phyloP scores from a whole-genome alignment of 2,797 vertebrate genomes.

The Parambassis ranga region DNA sequence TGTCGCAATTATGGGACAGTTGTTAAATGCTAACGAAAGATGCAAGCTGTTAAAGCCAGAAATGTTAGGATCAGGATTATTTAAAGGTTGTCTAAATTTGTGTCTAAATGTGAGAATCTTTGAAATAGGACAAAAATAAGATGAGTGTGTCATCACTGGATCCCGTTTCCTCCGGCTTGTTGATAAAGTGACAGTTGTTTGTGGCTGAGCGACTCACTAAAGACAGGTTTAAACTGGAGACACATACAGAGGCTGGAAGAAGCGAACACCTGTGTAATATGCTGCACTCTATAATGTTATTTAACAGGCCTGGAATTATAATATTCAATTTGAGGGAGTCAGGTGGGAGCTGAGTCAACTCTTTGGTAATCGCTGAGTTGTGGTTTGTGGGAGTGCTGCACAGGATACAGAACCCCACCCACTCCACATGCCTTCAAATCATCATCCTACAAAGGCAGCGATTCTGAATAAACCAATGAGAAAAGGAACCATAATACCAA shows the following conservation, averaged over 20 bases:
- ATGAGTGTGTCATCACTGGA: too few species aligned
- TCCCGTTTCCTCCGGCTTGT: too few species aligned
- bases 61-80: too few species aligned
- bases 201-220: background rate
- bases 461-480: conserved; percentile 2
- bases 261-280: conserved; percentile 19
- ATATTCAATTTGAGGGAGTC: conserved; percentile 5
- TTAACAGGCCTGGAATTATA: background rate
- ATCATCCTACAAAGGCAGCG: background rate
- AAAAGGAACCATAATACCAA: background rate
- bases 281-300: background rate
- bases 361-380: conserved; percentile 16
- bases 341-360: conserved; percentile 18
- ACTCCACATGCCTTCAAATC: conserved; percentile 11
- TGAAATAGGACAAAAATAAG: too few species aligned
- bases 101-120: too few species aligned
- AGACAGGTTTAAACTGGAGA: background rate
- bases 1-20: too few species aligned
- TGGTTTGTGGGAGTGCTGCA: conserved; percentile 27
- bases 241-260: background rate
- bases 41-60: too few species aligned
- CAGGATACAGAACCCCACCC: conserved; percentile 2
- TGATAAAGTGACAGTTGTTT: background rate
- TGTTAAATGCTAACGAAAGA: too few species aligned
- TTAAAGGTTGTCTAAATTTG: too few species aligned